Evolutionary conservation across 2,113 vertebrate species (phyloP).

Genomic region (Falco punctatus): DNA sequence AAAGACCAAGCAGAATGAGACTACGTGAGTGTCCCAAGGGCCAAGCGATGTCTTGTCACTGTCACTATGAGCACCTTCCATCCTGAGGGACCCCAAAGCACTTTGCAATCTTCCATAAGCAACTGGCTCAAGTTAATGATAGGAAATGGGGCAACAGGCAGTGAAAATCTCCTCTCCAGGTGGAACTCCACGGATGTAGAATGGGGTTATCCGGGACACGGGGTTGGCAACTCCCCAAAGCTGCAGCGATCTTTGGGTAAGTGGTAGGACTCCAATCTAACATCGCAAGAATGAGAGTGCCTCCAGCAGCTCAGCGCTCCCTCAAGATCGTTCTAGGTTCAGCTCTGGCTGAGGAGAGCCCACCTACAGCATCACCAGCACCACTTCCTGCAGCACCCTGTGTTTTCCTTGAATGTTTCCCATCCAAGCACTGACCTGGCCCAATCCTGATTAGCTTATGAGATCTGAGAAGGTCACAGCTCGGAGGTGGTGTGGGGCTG

Average conservation of each 20-base stretch:
- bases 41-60: conserved; percentile 19
- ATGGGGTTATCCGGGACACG: neutral
- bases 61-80: conserved; percentile 9
- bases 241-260: neutral
- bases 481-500: conserved; percentile 57
- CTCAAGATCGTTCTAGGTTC: conserved; percentile 14
- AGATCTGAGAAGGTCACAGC: conserved; percentile 63
- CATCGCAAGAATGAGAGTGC: neutral
- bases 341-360: conserved; percentile 58
- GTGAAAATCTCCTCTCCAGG: conserved; percentile 46
- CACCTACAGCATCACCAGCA: conserved; percentile 65
- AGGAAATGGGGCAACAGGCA: conserved; percentile 49
- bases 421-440: conserved; percentile 68
- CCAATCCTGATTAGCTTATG: conserved; percentile 64
- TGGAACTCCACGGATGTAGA: conserved; percentile 38
- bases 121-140: conserved; percentile 13
- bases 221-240: conserved; percentile 34
- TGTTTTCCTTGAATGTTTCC: conserved; percentile 56
- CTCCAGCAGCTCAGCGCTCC: conserved; percentile 35
- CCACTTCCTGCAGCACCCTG: conserved; percentile 63
- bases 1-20: neutral
- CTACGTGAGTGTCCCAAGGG: neutral
- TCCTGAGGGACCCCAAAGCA: conserved; percentile 64
- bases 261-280: conserved; percentile 23
- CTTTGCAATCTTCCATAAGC: conserved; percentile 52